Conservation (phyloP, 2,113 vertebrate genomes). For the Psettodes erumei region DNA sequence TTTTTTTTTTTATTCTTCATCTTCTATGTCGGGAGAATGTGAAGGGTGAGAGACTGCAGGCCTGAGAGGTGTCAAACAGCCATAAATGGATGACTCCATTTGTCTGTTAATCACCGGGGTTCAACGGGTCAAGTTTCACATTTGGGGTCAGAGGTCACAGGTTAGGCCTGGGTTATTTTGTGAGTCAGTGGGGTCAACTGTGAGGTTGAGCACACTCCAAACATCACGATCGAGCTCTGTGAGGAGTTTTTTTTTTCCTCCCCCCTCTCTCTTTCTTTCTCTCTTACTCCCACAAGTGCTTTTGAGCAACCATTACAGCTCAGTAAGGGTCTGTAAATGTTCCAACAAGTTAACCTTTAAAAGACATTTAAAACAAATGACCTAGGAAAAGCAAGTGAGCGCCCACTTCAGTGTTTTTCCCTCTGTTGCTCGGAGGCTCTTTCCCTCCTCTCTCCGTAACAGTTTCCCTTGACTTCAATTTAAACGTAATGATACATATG, state of each 20-base stretch:
- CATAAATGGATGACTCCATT: constrained; percentile 66
- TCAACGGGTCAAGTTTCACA: constrained; percentile 68
- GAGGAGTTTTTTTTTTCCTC: constrained; percentile 35
- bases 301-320: constrained; percentile 52
- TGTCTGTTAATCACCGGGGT: constrained; percentile 58
- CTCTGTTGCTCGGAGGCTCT: constrained; percentile 9
- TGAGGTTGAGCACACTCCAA: constrained; percentile 53
- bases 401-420: constrained; percentile 45
- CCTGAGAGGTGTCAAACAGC: constrained; percentile 59
- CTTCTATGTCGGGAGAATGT: constrained; percentile 43
- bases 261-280: neutral
- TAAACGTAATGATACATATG: constrained; percentile 15
- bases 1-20: constrained; percentile 31
- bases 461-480: constrained; percentile 26
- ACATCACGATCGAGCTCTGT: neutral
- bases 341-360: constrained; percentile 81
- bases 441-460: constrained; percentile 28
- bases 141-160: constrained; percentile 52
- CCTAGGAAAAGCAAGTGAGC: constrained; percentile 53
- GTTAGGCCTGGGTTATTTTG: constrained; percentile 46
- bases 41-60: constrained; percentile 60
- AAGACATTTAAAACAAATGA: constrained; percentile 76
- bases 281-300: constrained; percentile 41
- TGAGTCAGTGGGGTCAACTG: constrained; percentile 36
- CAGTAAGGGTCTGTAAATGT: constrained; percentile 70